Evolutionary conservation across 2,888 invertebrate genomes (phyloP), one percentile per base, ranked within the genome.

Genomic region (Dermolepida albohirtum): DNA sequence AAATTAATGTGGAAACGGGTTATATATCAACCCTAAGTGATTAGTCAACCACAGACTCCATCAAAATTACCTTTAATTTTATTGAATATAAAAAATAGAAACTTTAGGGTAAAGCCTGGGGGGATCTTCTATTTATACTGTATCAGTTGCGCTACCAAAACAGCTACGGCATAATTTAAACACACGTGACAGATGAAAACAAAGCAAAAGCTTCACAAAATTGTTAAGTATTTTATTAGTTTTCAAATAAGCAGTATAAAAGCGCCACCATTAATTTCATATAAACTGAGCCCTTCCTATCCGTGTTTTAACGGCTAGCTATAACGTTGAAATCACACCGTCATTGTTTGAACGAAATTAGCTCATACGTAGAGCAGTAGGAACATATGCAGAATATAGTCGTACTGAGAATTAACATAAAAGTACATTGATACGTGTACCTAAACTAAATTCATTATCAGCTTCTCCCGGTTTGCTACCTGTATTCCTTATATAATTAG

Each of bases 341-440:
- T n/a, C 12, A 51, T 29, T 51, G 51, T 29, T 27, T 29, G 29
- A 51, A 34, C 5, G 5, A 51, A 51, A 51, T 51, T 51, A 51
- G 11, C 27, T 51, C 12, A 4, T 22, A 27, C 6, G n/a, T 6
- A 7, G 51, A 27, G 10, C 17, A 47, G 6, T 47, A 47, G 6
- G 10, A 11, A 11, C 5, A 17, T 22, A 5, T 1, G 49, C 6
- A 10, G 7, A 2, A 17, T 49, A 2, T 16, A 17, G 12, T 49
- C 22, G 11, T 22, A 49, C 17, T 10, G 17, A 1, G 8, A 47
- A 14, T 47, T 14, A 14, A 17, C 14, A 14, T 47, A 14, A 5
- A 14, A 47, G 4, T 14, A 43, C 43, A n/a, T 11, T 11, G 43
- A 14, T 43, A 12, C 5, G 14, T 47, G 2, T 8, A 8, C 14